Base-by-base conservation (phyloP, 1,140 invertebrate genomes). In the Micrasema minimum region DNA sequence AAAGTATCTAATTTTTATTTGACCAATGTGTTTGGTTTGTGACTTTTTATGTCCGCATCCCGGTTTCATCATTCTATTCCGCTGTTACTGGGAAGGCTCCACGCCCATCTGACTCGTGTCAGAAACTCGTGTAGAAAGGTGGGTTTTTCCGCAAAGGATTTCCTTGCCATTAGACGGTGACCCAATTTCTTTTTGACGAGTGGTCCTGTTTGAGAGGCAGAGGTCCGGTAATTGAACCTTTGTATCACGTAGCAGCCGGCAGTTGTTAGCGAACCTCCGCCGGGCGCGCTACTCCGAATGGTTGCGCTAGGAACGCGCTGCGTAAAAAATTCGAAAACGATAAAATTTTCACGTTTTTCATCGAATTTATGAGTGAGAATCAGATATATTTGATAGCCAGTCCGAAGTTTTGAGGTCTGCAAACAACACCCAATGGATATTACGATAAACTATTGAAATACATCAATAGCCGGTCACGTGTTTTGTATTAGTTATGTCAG, bases 221-320 rank as follows among this genome's bases (percentile, higher is more conserved):
- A 20, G 4, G 37, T 59, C 10, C 35, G 55, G 37, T 41, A 22
- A n/a, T 43, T 43, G 37, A 59, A 43, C 18, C 16, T 18, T 31
- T 4, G 10, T 20, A 59, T 41, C 7, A 38, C 10, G 37, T 41
- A 59, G 31, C n/a, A 38, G 16, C 4, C 31, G 35, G 4, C 37
- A 59, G 55, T 59, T 5, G 35, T 23, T 38, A 31, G 35, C 55
- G 55, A 59, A 20, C 55, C 37, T 38, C 18, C 55, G 55, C 16
- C 16, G 16, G 37, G 55, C 7, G 3, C 18, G 55, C 43, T n/a
- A n/a, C n/a, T 12, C 5, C 43, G 43, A 14, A 46, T 16, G 12
- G 43, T 46, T 1, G 4, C 10, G 43, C 1, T 6, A 2, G 4
- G 5, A 16, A 6, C 14, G 41, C 3, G 43, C 0, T 5, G 43